Evolutionary conservation across 1,140 invertebrate genomes (phyloP), one percentile per base, ranked within the genome.

Genomic region (Formica selysi): DNA sequence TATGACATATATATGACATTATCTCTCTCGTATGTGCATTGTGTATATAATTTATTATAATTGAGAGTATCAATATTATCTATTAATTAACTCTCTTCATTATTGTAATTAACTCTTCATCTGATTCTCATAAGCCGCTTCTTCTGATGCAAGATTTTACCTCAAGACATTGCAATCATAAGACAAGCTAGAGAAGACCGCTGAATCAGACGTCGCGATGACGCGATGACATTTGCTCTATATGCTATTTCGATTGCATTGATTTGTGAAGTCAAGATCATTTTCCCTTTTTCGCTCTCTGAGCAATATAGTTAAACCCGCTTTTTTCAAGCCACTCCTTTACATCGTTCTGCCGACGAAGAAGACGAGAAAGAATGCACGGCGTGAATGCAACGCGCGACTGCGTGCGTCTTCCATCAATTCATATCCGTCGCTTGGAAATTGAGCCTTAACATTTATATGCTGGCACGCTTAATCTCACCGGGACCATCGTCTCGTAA

Each of bases 361-460:
- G 65, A 71, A 29, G 51, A 73, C 38, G 76, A 81, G 29, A 36
- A 36, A 44, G 65, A 57, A 68, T 44, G 59, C n/a, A 11, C 62
- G 38, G 59, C n/a, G 44, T 44, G 51, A 81, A 81, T 44, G 41
- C 41, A 44, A 81, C 67, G 79, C 76, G 62, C 65, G 36, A 41
- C 32, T 64, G 36, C 74, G 26, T 19, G 13, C 67, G 36, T 59
- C 78, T 81, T 59, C 79, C 36, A 73, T 59, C 51, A 61, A 71
- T 81, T 81, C 54, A 44, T 73, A 81, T 41, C 79, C 67, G 79
- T 81, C 79, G 67, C 26, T 38, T 81, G 79, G 54, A 81, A 81
- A 81, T 81, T 81, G 51, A 81, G 79, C 67, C 79, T 71, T 81
- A 81, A 73, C 76, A 80, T 80, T 80, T 32, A 65, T 32, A 65